Evolutionary conservation across 2,113 vertebrate genomes (phyloP).

Genomic region (Arothron firmamentum): DNA sequence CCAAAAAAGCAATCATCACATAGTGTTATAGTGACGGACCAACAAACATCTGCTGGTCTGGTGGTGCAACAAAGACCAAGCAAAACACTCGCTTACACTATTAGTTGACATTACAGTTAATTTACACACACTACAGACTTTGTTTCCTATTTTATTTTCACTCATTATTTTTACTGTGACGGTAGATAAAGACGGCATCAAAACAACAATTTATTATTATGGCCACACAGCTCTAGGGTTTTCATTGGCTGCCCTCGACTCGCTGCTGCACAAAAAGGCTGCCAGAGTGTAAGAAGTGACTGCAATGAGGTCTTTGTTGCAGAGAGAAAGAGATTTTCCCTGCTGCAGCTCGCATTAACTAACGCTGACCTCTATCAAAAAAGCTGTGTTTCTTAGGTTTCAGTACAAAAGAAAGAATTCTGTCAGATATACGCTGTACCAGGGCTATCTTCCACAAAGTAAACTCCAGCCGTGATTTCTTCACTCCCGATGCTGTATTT

Average conservation of each 20-base stretch:
- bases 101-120: constrained; percentile 7
- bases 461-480: neutral
- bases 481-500: too few relatives aligned
- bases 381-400: too few relatives aligned
- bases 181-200: too few relatives aligned
- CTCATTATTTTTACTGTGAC: neutral
- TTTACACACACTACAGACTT: neutral
- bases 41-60: constrained; percentile 10
- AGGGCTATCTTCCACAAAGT: constrained; percentile 12
- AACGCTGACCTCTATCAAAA: too few relatives aligned
- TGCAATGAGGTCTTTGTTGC: neutral
- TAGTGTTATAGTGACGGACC: neutral
- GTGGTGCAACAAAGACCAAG: constrained; percentile 14
- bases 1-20: too few relatives aligned
- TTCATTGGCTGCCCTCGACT: too few relatives aligned
- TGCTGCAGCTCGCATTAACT: neutral
- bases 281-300: too few relatives aligned
- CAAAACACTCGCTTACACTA: constrained; percentile 1
- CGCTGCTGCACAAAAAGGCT: too few relatives aligned
- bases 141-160: neutral
- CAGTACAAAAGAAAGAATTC: too few relatives aligned
- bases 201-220: neutral
- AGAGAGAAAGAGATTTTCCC: neutral
- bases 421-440: neutral
- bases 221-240: too few relatives aligned